phyloP scores from a whole-genome alignment of 2,113 vertebrate species.

The Argyrosomus japonicus region DNA sequence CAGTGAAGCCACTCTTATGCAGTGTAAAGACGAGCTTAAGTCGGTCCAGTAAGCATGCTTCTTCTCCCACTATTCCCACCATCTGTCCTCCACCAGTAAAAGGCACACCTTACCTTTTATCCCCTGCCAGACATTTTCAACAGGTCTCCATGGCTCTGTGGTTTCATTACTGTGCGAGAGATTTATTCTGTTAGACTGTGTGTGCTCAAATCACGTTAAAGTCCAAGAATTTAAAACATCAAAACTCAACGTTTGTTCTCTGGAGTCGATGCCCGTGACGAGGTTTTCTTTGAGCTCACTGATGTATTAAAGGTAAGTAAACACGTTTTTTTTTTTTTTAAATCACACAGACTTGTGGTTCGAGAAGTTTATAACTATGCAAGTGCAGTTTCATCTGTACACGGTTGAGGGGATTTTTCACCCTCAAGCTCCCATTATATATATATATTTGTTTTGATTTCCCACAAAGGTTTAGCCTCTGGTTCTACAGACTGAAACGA shows the following conservation, averaged over 20 bases:
- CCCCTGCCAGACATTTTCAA: conserved; percentile 32
- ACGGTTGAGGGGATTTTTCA: conserved; percentile 19
- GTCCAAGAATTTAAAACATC: conserved; percentile 46
- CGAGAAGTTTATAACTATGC: conserved; percentile 33
- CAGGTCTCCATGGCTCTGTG: conserved; percentile 52
- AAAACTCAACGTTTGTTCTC: neutral
- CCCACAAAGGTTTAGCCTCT: conserved; percentile 62
- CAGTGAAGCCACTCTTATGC: conserved; percentile 50
- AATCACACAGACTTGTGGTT: conserved; percentile 21
- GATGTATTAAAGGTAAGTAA: conserved; percentile 39
- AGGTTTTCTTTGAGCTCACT: conserved; percentile 19
- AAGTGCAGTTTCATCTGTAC: conserved; percentile 55
- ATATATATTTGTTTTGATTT: conserved; percentile 34
- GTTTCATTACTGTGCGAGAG: conserved; percentile 59
- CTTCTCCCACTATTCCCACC: conserved; percentile 79
- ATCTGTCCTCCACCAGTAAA: conserved; percentile 85
- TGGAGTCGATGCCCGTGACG: neutral
- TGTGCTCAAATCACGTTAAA: conserved; percentile 40
- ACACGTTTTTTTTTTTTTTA: conserved; percentile 18
- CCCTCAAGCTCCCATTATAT: conserved; percentile 29
- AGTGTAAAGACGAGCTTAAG: conserved; percentile 41
- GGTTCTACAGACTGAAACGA: conserved; percentile 57
- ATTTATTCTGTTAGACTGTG: conserved; percentile 36
- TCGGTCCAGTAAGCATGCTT: conserved; percentile 81
- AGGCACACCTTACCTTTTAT: conserved; percentile 87